A percentile compares a stretch with the other conserved stretches of the same genome.
Evolutionary conservation across 2,888 invertebrate species (phyloP).

Genomic region (Himalopsyche anomala): DNA sequence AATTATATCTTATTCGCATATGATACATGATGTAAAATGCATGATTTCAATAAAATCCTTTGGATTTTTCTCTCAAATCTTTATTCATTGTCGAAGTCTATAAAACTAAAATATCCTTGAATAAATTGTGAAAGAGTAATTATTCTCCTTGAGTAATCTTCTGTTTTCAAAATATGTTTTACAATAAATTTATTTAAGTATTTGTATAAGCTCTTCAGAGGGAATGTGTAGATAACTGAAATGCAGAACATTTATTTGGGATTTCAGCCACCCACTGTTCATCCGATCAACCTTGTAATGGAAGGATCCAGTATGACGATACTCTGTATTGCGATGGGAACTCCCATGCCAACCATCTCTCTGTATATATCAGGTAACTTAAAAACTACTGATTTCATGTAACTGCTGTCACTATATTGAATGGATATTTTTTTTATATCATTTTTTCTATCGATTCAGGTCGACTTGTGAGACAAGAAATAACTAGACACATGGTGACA

Average conservation of each 20-base stretch:
- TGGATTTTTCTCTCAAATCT: no score
- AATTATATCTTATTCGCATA: no score
- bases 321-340: slow-evolving; percentile 89
- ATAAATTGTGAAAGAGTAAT: no score
- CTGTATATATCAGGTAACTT: slow-evolving; percentile 85
- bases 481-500: slow-evolving; percentile 90
- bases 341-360: slow-evolving; percentile 90
- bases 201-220: not conserved
- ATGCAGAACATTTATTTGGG: slow-evolving; percentile 55
- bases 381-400: not conserved
- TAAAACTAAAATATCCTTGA: no score
- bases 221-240: slow-evolving; percentile 42
- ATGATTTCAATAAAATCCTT: no score
- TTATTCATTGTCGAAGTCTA: no score
- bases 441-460: slow-evolving; percentile 69
- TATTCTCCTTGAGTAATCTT: no score
- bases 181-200: not conserved
- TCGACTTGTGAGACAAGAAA: slow-evolving; percentile 87
- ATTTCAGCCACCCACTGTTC: slow-evolving; percentile 86
- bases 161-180: no score
- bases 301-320: slow-evolving; percentile 93
- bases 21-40: no score
- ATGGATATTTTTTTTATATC: not conserved
- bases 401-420: not conserved
- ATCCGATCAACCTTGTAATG: slow-evolving; percentile 88